phyloP scores from a whole-genome alignment of 2,888 invertebrate species.

The Drosophila parthenogenetica region DNA sequence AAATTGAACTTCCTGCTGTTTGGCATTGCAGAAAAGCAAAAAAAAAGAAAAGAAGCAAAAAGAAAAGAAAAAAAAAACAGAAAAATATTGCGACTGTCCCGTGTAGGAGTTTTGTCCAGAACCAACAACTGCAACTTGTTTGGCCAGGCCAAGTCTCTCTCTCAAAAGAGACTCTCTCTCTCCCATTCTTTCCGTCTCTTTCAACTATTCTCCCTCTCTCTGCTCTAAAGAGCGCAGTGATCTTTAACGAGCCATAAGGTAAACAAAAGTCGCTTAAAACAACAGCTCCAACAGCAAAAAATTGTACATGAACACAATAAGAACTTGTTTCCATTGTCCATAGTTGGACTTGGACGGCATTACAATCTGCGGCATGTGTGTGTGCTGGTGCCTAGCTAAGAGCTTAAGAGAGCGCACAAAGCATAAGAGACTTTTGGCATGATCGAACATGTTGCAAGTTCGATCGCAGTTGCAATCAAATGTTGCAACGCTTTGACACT shows the following conservation, averaged over 20 bases:
- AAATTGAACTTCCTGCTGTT: conserved; percentile 79
- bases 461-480: conserved; percentile 30
- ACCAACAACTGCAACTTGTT: conserved; percentile 66
- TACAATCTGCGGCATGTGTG: conserved; percentile 23
- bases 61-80: conserved; percentile 3
- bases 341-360: conserved; percentile 60
- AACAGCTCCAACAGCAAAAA: conserved; percentile 38
- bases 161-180: conserved; percentile 1
- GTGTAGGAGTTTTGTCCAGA: conserved; percentile 64
- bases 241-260: conserved; percentile 74
- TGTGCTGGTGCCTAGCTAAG: conserved; percentile 16
- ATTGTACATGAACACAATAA: conserved; percentile 44
- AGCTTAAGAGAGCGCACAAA: conserved; percentile 53
- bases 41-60: conserved; percentile 38
- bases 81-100: conserved; percentile 38
- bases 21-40: conserved; percentile 52
- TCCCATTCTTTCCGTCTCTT: neutral
- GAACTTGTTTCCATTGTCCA: conserved; percentile 76
- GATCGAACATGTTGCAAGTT: conserved; percentile 46
- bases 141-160: conserved; percentile 44
- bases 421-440: conserved; percentile 22
- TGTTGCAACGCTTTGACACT: conserved; percentile 63
- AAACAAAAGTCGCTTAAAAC: conserved; percentile 71
- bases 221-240: conserved; percentile 27
- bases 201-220: neutral